Conservation (phyloP, 2,113 vertebrate species). For the Heloderma charlesbogerti region DNA sequence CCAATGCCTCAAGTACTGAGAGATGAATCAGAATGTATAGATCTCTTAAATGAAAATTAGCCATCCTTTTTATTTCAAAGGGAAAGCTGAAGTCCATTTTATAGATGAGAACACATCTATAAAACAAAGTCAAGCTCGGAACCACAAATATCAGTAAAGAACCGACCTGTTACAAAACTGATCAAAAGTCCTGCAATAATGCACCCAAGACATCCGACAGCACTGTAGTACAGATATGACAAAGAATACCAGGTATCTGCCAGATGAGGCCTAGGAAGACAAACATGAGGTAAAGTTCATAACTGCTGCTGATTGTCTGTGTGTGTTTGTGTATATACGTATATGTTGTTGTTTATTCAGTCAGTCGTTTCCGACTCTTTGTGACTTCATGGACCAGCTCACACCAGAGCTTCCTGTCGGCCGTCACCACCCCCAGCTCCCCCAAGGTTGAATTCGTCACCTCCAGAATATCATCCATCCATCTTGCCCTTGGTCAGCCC, state of each 20-base stretch:
- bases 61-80: neutral
- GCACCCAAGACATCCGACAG: constrained; percentile 81
- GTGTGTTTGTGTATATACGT: too few relatives aligned
- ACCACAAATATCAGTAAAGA: neutral
- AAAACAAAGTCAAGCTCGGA: neutral
- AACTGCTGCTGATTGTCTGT: neutral
- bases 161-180: constrained; percentile 83
- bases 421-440: too few relatives aligned
- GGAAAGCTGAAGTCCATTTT: neutral
- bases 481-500: too few relatives aligned
- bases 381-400: too few relatives aligned
- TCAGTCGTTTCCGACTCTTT: too few relatives aligned
- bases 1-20: neutral
- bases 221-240: constrained; percentile 87
- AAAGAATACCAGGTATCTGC: constrained; percentile 85
- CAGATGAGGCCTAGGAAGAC: constrained; percentile 74
- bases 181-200: constrained; percentile 77
- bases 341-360: too few relatives aligned
- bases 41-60: neutral
- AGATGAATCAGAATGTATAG: neutral
- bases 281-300: neutral
- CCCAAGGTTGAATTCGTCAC: too few relatives aligned
- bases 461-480: too few relatives aligned
- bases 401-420: too few relatives aligned
- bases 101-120: neutral